Conservation (phyloP, 2,888 invertebrate genomes). For the Drosophila kuntzei region DNA sequence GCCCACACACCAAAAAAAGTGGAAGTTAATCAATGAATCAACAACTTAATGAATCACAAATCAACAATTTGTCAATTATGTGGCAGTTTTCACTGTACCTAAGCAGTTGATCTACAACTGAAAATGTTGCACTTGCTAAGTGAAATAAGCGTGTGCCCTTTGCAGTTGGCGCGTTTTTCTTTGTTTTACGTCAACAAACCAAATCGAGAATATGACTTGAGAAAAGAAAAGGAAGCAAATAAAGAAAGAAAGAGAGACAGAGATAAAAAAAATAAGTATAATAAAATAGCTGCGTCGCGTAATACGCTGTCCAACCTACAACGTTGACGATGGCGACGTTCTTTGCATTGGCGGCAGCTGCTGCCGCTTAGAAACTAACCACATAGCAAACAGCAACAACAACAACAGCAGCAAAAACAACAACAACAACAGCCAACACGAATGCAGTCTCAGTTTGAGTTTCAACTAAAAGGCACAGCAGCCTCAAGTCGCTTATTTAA, state of each 20-base stretch:
- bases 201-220: slow-evolving; percentile 60
- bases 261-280: neutral
- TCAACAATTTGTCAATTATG: slow-evolving; percentile 11
- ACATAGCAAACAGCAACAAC: slow-evolving; percentile 29
- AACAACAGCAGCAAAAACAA: slow-evolving; percentile 24
- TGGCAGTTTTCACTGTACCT: slow-evolving; percentile 40
- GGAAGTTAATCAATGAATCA: slow-evolving; percentile 39
- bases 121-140: slow-evolving; percentile 37
- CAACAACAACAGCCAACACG: slow-evolving; percentile 49
- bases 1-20: slow-evolving; percentile 10
- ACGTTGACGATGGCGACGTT: slow-evolving; percentile 46
- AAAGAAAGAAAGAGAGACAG: neutral
- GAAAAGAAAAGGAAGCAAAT: slow-evolving; percentile 13
- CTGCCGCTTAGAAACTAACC: slow-evolving; percentile 71
- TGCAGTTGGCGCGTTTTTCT: slow-evolving; percentile 39
- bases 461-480: slow-evolving; percentile 12
- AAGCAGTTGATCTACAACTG: neutral
- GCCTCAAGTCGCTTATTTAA: slow-evolving; percentile 68
- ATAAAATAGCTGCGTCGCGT: slow-evolving; percentile 53
- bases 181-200: slow-evolving; percentile 73
- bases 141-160: slow-evolving; percentile 20
- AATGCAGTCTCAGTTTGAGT: slow-evolving; percentile 40
- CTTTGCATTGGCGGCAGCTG: slow-evolving; percentile 64
- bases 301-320: slow-evolving; percentile 69
- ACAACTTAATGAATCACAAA: slow-evolving; percentile 43